Evolutionary conservation across 2,113 vertebrate genomes (phyloP), one percentile per base, ranked within the genome.

Genomic region (Platichthys stellatus): DNA sequence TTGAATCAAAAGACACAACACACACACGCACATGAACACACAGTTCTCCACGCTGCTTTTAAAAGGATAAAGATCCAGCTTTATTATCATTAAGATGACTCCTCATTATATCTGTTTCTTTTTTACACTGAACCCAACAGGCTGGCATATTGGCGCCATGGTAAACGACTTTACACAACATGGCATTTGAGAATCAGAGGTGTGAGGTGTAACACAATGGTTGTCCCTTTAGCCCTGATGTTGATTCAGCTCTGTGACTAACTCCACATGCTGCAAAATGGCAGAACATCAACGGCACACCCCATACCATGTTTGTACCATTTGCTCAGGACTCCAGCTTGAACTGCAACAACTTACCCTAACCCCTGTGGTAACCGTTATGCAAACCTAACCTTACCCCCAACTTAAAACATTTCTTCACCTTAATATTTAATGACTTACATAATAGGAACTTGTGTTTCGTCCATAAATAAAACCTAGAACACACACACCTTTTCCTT

Each of bases 401-500:
- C 54, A 57, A 23, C 54, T 28, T 17, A 26, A 61, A 61, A 31
- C 7, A 3, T 31, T 9, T 61, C 28, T 20, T 28, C 14, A 18
- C 6, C 54, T 12, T 57, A 21, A 23, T 11, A 57, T 24, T 2
- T 15, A 58, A 58, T 58, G 56, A 26, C 4, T 26, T 47, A 47
- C 51, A n/a, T 51, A 6, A 51, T 54, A 20, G 51, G 51, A 54
- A n/a, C 0, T 54, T 54, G 51, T 0, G 51, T n/a, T n/a, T 54
- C 10, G 20, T 3, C 20, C 54, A 57, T 24, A 11, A 57, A 24
- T 14, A 57, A 23, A 4, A 57, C 53, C 53, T 54, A 24, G 12
- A 57, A 21, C 62, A 59, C 61, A 53, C 68, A 74, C 69, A 68
- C 75, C 61, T 65, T 72, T 86, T 84, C 82, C 81, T 92, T 89